Percentiles rank a stretch among this genome's conserved stretches.
Evolutionary conservation across 2,113 vertebrate species (phyloP).

Genomic region (Notarius lentiginosus): DNA sequence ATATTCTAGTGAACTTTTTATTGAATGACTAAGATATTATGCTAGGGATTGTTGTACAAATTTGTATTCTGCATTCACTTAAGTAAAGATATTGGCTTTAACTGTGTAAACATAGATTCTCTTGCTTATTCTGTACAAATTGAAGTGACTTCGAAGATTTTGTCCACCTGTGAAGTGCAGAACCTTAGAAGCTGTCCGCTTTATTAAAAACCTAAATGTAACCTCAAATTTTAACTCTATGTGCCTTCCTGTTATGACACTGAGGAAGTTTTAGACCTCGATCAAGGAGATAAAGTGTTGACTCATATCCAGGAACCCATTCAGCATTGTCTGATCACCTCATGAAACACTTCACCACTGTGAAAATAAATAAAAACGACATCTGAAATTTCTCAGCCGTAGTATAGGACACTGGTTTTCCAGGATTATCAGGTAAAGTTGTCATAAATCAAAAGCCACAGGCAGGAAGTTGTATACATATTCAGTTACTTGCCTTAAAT

Average conservation of each 20-base stretch:
- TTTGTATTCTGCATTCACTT: slow-evolving; percentile 97
- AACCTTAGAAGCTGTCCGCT: slow-evolving; percentile 75
- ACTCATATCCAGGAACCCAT: background rate
- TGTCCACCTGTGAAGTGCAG: slow-evolving; percentile 77
- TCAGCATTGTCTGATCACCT: background rate
- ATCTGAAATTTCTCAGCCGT: background rate
- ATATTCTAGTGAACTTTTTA: slow-evolving; percentile 99
- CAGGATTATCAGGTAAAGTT: background rate
- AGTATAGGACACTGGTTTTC: background rate
- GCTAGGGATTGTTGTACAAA: slow-evolving; percentile 98
- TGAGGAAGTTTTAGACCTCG: background rate
- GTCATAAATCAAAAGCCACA: background rate
- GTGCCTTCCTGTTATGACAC: slow-evolving; percentile 65
- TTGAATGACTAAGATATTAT: slow-evolving; percentile 94
- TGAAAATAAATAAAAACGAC: background rate
- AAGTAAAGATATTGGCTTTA: slow-evolving; percentile 99
- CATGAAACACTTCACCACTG: background rate
- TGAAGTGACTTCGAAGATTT: slow-evolving; percentile 70
- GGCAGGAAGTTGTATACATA: background rate
- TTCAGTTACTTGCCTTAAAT: background rate
- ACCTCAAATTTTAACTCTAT: slow-evolving; percentile 64
- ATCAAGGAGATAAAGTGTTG: background rate
- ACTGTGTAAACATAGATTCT: slow-evolving; percentile 84
- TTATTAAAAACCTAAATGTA: slow-evolving; percentile 80
- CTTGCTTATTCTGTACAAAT: slow-evolving; percentile 78